Conservation (phyloP, 37 sponge, comb jelly and placozoan species). For the Amphimedon queenslandica region DNA sequence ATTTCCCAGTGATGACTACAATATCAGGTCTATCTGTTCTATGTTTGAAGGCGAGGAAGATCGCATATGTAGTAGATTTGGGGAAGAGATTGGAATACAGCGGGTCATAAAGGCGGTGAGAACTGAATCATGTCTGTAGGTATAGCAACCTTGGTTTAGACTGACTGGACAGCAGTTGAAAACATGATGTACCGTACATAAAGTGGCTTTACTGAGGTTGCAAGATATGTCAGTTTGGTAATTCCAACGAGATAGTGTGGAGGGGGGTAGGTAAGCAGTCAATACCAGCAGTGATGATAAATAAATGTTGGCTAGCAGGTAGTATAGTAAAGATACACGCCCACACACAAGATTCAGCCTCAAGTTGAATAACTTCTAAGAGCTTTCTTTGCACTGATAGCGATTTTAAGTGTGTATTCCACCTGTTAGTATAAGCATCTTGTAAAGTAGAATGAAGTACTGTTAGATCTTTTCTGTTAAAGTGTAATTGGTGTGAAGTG, state of each 20-base stretch:
- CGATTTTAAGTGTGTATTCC: not conserved
- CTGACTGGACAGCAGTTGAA: constrained; percentile 9
- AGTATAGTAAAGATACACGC: not conserved
- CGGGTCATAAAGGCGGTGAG: not conserved
- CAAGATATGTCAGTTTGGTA: not conserved
- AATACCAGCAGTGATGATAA: not conserved
- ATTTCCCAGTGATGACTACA: too few relatives aligned
- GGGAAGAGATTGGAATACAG: not conserved
- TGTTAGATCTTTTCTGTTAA: not conserved
- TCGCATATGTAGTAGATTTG: not conserved
- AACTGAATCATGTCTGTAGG: constrained; percentile 20
- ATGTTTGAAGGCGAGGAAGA: not conserved
- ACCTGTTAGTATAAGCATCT: not conserved
- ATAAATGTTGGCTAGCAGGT: not conserved
- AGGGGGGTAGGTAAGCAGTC: constrained; percentile 14
- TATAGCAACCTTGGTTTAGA: constrained; percentile 11
- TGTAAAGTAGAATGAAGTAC: not conserved
- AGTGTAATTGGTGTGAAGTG: not conserved
- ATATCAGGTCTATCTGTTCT: too few relatives aligned
- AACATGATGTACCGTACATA: constrained; percentile 6
- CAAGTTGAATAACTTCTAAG: not conserved
- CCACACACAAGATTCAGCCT: not conserved
- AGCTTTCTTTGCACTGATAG: not conserved
- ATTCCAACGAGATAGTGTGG: constrained; percentile 15
- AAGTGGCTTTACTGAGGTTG: not conserved